Conservation (phyloP, 2,113 vertebrate species). For the Chlorodrepanis virens region DNA sequence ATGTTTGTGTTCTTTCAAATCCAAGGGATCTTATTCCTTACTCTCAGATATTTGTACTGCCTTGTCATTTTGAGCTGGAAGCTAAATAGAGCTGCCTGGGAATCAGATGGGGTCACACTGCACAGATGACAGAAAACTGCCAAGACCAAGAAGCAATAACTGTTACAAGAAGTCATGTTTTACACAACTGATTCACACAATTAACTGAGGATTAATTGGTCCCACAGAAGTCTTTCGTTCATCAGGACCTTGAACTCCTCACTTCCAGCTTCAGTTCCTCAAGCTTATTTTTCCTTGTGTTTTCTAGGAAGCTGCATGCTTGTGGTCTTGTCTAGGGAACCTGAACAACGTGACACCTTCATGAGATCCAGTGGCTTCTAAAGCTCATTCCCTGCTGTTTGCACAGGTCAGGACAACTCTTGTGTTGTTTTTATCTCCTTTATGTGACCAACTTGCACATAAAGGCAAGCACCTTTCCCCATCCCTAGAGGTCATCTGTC, state of each 20-base stretch:
- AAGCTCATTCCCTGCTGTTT: not conserved
- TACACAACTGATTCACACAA: not conserved
- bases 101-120: not conserved
- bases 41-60: not conserved
- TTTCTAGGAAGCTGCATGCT: not conserved
- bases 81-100: not conserved
- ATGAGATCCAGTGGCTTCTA: too few relatives aligned
- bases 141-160: not conserved
- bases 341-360: not conserved
- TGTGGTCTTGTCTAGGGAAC: not conserved
- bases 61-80: not conserved
- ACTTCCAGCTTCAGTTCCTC: not conserved
- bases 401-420: not conserved
- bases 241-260: not conserved
- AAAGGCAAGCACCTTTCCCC: not conserved
- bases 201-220: not conserved
- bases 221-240: not conserved
- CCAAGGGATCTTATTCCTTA: not conserved
- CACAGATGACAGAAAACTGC: not conserved
- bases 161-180: not conserved
- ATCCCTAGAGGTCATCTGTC: not conserved
- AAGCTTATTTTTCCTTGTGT: not conserved
- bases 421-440: not conserved
- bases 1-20: not conserved
- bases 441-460: not conserved